Percentiles rank a stretch among this genome's conserved stretches.
Evolutionary conservation across 2,888 invertebrate genomes (phyloP).

Genomic region (Baccha elongata): DNA sequence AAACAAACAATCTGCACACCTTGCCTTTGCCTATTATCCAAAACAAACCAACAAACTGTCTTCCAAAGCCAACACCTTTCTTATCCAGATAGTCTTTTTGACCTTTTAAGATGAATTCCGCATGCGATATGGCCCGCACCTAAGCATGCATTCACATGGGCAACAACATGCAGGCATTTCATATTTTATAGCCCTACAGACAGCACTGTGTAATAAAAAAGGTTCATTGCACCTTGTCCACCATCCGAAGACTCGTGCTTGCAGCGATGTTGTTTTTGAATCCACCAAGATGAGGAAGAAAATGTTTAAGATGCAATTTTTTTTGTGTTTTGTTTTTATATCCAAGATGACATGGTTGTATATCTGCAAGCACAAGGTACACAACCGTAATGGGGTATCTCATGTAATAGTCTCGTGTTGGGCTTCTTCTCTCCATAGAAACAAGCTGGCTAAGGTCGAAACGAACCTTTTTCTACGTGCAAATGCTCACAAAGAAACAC

Average conservation of each 20-base stretch:
- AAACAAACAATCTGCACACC: slow-evolving; percentile 8
- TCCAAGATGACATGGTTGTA: slow-evolving; percentile 64
- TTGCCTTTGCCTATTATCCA: neutral
- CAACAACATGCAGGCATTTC: slow-evolving; percentile 40
- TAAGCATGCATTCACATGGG: neutral
- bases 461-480: slow-evolving; percentile 55
- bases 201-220: neutral
- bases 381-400: slow-evolving; percentile 45
- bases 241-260: slow-evolving; percentile 33
- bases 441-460: slow-evolving; percentile 57
- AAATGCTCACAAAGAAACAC: slow-evolving; percentile 54
- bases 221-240: slow-evolving; percentile 62
- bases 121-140: slow-evolving; percentile 54
- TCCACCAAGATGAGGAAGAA: slow-evolving; percentile 58
- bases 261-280: slow-evolving; percentile 36
- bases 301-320: slow-evolving; percentile 51
- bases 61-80: slow-evolving; percentile 25
- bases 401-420: slow-evolving; percentile 50
- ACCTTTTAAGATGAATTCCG: slow-evolving; percentile 66
- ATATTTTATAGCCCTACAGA: slow-evolving; percentile 47
- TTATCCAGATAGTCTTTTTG: slow-evolving; percentile 33
- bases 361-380: slow-evolving; percentile 47
- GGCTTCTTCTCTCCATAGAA: slow-evolving; percentile 33
- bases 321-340: slow-evolving; percentile 4
- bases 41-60: slow-evolving; percentile 46